Base-by-base conservation (phyloP, 2,888 invertebrate genomes). In the Azorinus chamasolen region DNA sequence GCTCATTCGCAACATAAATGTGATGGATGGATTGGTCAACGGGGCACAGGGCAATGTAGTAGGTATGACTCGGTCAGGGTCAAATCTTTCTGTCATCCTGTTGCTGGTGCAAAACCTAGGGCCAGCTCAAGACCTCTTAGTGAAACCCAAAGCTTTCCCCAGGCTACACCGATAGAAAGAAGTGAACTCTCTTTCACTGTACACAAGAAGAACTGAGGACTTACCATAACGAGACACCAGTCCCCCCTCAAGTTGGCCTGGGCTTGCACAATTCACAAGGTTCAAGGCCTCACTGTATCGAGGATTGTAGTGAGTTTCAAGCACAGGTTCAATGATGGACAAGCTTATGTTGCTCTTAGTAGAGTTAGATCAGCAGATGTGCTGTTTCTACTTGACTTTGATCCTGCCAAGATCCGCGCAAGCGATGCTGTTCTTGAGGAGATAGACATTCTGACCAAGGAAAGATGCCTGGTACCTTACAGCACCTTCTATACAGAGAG, bases 21-120 rank as follows among this genome's bases (percentile, higher is more conserved):
- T 79, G 10, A 10, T 54, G 16, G 79, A 79, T 73, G 79, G 79
- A n/a, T 54, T 83, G 20, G 73, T 69, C 0, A 76, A 83, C 73
- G 76, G 76, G 27, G 58, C 63, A 12, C 75, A 72, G 57, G 82
- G 72, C 1, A 51, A 39, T 39, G 55, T 81, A n/a, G 50, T 62
- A 25, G 68, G 22, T 16, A 55, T 71, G 20, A 46, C 57, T 10
- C 46, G n/a, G 41, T 25, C 37, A n/a, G 14, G 48, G 16, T n/a
- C 24, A 48, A n/a, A 27, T 53, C 3, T 39, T n/a, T 6, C 6
- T 45, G 50, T 48, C 18, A 8, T 77, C 16, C 24, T 6, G 22
- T 16, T 18, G 37, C 65, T 37, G 74, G 79, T 12, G n/a, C 50
- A 14, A 59, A 22, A 27, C 61, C 73, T 27, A 37, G 57, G 37